Evolutionary conservation across 2,797 vertebrate species (phyloP).

Genomic region (Hypotaenidia okinawae): DNA sequence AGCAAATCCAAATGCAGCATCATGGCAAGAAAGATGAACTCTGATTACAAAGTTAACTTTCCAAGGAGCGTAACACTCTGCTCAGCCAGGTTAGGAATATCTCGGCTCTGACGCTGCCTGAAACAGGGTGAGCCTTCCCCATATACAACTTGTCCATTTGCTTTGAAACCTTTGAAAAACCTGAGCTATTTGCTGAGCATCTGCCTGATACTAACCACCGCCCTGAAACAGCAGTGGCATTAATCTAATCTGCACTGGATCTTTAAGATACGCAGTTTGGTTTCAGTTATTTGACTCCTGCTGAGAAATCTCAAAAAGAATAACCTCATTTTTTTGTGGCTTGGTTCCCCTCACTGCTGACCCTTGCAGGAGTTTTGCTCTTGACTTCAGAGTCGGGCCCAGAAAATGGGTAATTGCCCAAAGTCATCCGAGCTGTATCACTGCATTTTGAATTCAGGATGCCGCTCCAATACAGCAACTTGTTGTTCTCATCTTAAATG

Average conservation of each 20-base stretch:
- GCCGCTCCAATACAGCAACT: neutral
- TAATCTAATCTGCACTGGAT: neutral
- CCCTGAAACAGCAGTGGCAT: neutral
- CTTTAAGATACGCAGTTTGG: neutral
- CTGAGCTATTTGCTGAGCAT: neutral
- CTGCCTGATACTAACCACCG: neutral
- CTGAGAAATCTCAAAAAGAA: neutral
- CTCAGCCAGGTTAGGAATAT: neutral
- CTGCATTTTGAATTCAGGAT: slow-evolving; percentile 39
- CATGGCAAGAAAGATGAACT: neutral
- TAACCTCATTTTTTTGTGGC: neutral
- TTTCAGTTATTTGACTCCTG: neutral
- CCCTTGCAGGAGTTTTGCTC: neutral
- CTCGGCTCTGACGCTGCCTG: fast-evolving
- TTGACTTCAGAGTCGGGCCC: neutral
- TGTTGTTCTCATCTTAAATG: slow-evolving; percentile 46
- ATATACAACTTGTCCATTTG: neutral
- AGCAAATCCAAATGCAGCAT: neutral
- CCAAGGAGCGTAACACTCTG: neutral
- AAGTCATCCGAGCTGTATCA: neutral
- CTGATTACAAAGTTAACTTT: neutral
- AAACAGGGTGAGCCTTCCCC: neutral
- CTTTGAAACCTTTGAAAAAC: neutral
- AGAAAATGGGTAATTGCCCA: neutral
- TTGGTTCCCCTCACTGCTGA: neutral